Base-by-base conservation (phyloP, 2,797 vertebrate species). In the Falco berigora region DNA sequence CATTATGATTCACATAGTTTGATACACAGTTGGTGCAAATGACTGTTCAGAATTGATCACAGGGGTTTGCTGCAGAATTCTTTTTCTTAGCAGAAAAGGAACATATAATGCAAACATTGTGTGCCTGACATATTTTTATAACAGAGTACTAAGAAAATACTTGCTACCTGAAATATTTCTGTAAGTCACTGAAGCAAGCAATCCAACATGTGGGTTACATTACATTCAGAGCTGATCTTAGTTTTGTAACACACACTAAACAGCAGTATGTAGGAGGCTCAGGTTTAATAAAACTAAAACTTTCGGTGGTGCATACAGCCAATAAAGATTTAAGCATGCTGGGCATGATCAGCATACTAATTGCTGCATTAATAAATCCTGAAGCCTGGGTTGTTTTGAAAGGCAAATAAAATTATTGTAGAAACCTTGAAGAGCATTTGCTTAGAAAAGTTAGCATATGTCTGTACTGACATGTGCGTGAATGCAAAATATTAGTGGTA, bases 141-240 rank as follows among this genome's bases (percentile, higher is more conserved):
- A 66, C 78, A 20, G 91, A 91, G 81, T 75, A 10, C 90, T 93
- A 78, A 95, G 95, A 95, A 97, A 96, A 97, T 94, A 92, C 93
- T 92, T 34, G 96, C 98, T 97, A 92, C 97, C 97, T 97, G 96
- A 96, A 97, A 83, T 96, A 96, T 96, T 97, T 94, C 97, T 94
- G 94, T 66, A 55, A 97, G 89, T 53, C 96, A 77, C 50, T 42
- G 96, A 91, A 94, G 97, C 96, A 94, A 94, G 86, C 94, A 61
- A 20, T 38, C 94, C 86, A 66, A 85, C 96, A 94, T 97, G 95
- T 97, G 97, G 96, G 86, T 95, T 96, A 86, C 94, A 94, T 97
- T 96, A 96, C 56, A 92, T 88, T 92, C 88, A 53, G 86, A 88
- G 92, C 55, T 50, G 91, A 96, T 96, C 91, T 96, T 93, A 96